A percentile compares a stretch with the other conserved stretches of the same genome.
Conservation (phyloP, 2,888 invertebrate genomes). For the Invenusta paracnida region DNA sequence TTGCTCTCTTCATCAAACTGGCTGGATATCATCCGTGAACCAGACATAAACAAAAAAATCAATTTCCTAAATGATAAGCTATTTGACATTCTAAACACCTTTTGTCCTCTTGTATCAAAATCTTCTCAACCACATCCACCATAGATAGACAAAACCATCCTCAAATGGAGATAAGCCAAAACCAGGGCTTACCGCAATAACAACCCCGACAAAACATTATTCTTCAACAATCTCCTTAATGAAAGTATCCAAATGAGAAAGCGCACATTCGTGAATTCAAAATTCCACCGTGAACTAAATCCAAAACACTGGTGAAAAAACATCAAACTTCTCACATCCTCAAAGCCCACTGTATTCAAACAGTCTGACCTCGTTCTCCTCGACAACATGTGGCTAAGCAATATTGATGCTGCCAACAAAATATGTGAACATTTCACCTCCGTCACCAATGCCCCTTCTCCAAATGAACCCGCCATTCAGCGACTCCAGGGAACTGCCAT, state of each 20-base stretch:
- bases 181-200: background rate
- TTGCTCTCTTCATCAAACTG: slow-evolving; percentile 8
- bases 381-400: background rate
- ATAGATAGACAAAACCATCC: slow-evolving; percentile 25
- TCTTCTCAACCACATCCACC: background rate
- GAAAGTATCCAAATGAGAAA: background rate
- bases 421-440: background rate
- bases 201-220: background rate
- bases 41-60: background rate
- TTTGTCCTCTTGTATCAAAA: background rate
- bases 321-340: background rate
- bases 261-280: background rate
- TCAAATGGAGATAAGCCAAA: background rate
- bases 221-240: background rate
- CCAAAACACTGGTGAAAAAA: background rate
- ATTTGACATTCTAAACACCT: background rate
- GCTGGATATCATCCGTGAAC: background rate
- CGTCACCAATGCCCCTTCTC: background rate
- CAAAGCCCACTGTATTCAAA: background rate
- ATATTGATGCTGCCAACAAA: background rate
- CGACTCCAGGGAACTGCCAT: background rate
- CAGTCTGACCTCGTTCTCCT: background rate
- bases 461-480: background rate
- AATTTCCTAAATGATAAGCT: background rate
- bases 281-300: background rate